Evolutionary conservation across 2,797 vertebrate species (phyloP), one percentile per base, ranked within the genome.

Genomic region (Ctenosaura bakeri): DNA sequence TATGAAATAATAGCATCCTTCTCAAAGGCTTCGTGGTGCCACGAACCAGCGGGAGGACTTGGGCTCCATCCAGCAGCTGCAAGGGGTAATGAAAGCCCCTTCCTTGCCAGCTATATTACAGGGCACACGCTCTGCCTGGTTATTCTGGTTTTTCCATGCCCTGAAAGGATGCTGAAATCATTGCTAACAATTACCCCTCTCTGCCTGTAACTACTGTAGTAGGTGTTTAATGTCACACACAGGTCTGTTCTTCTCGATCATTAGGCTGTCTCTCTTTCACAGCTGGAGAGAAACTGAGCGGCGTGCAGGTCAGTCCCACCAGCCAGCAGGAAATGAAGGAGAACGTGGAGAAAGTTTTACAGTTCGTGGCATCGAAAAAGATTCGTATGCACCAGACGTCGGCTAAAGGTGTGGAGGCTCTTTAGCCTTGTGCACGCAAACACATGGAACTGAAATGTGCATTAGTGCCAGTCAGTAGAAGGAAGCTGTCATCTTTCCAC

Each of bases 371-470:
- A 42, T 99, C 98, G 16, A 98, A 97, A 94, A 98, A 98, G 95
- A 99, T 99, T 94, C 98, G 98, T 26, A 99, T 99, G 99, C 98
- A 99, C 83, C 99, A 99, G 96, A 99, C 98, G 0, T 98, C 98
- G 1, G 98, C 98, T 38, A 98, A 98, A 97, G 99, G 99, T 99
- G 59, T 38, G 77, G 20, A 62, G 56, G 18, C 29, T 26, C 46
- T 66, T 81, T 22, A 2, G 10, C 13, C 32, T 18, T 64, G 29
- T 8, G 12, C 8, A 3, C 26, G 18, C 18, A 8, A 6, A 35
- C 16, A 42, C 22, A 12, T 3, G 50, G 76, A n/a, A 4, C 9
- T 35, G 71, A 32, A 18, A 9, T 26, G 26, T 3, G 14, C 10
- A 35, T 50, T 8, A n/a, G 26, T 69, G n/a, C 86, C 77, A 32